Percentiles rank a stretch among this genome's conserved stretches.
Conservation (phyloP, 2,113 vertebrate genomes). For the Mystacornis crossleyi region DNA sequence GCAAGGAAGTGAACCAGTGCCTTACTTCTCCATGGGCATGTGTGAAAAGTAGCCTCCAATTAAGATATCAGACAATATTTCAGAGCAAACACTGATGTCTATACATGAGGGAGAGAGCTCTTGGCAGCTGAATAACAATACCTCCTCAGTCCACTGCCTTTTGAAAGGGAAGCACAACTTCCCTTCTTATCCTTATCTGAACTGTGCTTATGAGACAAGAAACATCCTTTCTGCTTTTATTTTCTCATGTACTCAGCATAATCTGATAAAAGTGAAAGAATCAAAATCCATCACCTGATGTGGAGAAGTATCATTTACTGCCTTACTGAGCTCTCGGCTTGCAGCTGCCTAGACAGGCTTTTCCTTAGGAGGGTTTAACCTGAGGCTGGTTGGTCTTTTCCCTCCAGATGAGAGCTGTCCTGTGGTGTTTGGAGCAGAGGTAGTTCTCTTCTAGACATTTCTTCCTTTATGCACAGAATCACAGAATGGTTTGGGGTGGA, state of each 20-base stretch:
- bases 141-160: slow-evolving; percentile 60
- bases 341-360: neutral
- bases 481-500: neutral
- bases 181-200: slow-evolving; percentile 63
- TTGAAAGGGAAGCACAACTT: slow-evolving; percentile 54
- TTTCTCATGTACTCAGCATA: slow-evolving; percentile 59
- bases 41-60: slow-evolving; percentile 46
- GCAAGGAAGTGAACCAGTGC: neutral
- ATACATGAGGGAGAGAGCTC: slow-evolving; percentile 56
- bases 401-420: neutral
- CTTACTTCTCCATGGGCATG: neutral
- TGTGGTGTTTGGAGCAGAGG: neutral
- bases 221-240: slow-evolving; percentile 60
- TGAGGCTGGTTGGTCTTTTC: neutral
- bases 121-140: slow-evolving; percentile 67
- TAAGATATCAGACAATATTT: slow-evolving; percentile 63
- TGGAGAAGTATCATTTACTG: slow-evolving; percentile 4
- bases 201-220: slow-evolving; percentile 53
- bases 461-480: neutral
- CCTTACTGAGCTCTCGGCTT: slow-evolving; percentile 1
- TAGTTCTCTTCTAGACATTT: neutral
- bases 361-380: neutral
- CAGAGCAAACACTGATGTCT: slow-evolving; percentile 55
- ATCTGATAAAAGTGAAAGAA: slow-evolving; percentile 64
- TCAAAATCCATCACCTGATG: slow-evolving; percentile 58